Percentiles rank a stretch among this genome's conserved stretches.
Conservation (phyloP, 1,140 invertebrate species). For the Hestina assimilis region DNA sequence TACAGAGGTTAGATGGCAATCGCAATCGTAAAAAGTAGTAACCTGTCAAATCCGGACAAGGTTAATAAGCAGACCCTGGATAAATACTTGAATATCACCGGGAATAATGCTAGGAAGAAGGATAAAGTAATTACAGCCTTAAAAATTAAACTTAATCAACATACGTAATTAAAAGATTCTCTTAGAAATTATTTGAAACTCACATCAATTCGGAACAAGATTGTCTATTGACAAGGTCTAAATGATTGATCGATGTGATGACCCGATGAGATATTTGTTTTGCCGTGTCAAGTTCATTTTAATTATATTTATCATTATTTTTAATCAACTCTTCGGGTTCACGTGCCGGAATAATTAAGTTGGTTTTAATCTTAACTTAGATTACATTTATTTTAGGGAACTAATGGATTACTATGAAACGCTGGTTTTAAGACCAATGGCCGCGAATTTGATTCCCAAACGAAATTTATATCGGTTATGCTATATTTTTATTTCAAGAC, state of each 20-base stretch:
- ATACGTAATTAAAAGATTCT: conserved; percentile 27
- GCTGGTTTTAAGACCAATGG: no score
- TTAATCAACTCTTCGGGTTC: conserved; percentile 36
- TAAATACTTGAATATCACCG: no score
- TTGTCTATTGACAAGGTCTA: conserved; percentile 41
- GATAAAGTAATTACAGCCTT: background rate
- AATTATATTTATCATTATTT: conserved; percentile 58
- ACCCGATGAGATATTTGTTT: conserved; percentile 61
- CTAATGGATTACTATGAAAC: background rate
- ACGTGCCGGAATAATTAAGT: conserved; percentile 19
- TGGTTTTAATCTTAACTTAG: background rate
- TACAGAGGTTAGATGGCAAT: no score
- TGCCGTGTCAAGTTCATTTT: conserved; percentile 54
- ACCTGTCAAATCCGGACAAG: no score
- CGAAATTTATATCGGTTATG: no score
- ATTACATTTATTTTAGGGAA: background rate
- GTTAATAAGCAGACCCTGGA: no score
- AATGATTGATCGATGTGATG: conserved; percentile 60
- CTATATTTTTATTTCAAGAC: no score
- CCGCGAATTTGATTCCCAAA: background rate
- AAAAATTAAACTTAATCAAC: background rate
- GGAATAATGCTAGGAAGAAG: no score
- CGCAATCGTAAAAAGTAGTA: no score
- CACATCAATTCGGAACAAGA: conserved; percentile 29
- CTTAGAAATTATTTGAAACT: conserved; percentile 25